A percentile compares a stretch with the other conserved stretches of the same genome.
Conservation (phyloP, 2,888 invertebrate genomes). For the Tipula helvola region DNA sequence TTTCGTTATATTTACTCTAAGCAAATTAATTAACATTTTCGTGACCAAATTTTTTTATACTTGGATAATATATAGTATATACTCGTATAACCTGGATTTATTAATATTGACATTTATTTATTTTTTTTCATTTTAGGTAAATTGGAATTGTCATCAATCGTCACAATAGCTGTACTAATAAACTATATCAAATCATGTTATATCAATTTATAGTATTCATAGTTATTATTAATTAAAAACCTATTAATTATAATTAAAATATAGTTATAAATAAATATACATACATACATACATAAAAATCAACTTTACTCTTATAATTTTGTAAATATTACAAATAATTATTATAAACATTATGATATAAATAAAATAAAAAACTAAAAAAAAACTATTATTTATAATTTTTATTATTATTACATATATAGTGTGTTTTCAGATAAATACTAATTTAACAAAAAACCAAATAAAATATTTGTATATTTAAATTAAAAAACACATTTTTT, state of each 20-base stretch:
- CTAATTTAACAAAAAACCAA: neutral
- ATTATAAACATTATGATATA: neutral
- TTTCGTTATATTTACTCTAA: too few relatives aligned
- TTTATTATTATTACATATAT: neutral
- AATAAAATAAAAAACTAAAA: neutral
- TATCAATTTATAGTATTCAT: constrained; percentile 8
- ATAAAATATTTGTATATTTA: neutral
- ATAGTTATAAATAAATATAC: neutral
- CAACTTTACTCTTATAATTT: neutral
- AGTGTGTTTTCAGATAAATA: neutral
- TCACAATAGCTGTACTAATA: neutral
- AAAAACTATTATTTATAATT: neutral
- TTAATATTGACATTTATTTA: neutral
- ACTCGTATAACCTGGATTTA: too few relatives aligned
- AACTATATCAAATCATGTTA: constrained; percentile 10
- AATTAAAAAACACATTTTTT: neutral
- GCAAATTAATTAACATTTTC: too few relatives aligned
- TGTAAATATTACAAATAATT: neutral
- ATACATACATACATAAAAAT: neutral
- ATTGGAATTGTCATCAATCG: neutral
- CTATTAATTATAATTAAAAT: neutral
- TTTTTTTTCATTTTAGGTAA: neutral
- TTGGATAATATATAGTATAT: too few relatives aligned
- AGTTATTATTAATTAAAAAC: neutral
- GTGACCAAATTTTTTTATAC: too few relatives aligned